phyloP scores from a whole-genome alignment of 2,888 invertebrate species.

The Epistrophella euchroma region DNA sequence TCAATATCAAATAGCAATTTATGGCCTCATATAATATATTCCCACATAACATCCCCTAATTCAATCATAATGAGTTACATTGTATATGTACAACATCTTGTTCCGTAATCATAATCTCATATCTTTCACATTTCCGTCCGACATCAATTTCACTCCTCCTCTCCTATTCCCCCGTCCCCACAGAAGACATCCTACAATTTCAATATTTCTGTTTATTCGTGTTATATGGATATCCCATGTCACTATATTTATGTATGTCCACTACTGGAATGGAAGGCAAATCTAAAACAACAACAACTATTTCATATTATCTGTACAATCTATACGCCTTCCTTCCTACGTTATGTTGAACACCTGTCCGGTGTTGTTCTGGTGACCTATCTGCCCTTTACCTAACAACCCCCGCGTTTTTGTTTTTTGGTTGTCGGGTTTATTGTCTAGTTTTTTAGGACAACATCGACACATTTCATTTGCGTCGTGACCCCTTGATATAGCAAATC shows the following conservation, averaged over 20 bases:
- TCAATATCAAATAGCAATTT: slow-evolving; percentile 41
- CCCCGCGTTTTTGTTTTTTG: slow-evolving; percentile 8
- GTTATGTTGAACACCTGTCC: slow-evolving; percentile 73
- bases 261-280: slow-evolving; percentile 23
- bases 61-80: slow-evolving; percentile 66
- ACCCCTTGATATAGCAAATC: slow-evolving; percentile 24
- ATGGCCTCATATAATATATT: slow-evolving; percentile 10
- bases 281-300: slow-evolving; percentile 13
- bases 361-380: slow-evolving; percentile 65
- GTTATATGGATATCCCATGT: slow-evolving; percentile 33
- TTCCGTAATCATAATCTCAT: slow-evolving; percentile 65
- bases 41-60: slow-evolving; percentile 16
- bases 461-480: slow-evolving; percentile 56
- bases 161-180: neutral
- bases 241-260: slow-evolving; percentile 39
- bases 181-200: slow-evolving; percentile 7
- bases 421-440: neutral
- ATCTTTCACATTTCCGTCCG: slow-evolving; percentile 59
- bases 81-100: slow-evolving; percentile 59
- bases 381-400: slow-evolving; percentile 35
- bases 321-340: slow-evolving; percentile 57
- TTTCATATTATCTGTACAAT: neutral
- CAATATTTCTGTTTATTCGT: slow-evolving; percentile 8
- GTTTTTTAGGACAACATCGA: slow-evolving; percentile 45
- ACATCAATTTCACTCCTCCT: slow-evolving; percentile 50